Conservation (phyloP, 64 coral and sea anemone species). For the Montipora foliosa region DNA sequence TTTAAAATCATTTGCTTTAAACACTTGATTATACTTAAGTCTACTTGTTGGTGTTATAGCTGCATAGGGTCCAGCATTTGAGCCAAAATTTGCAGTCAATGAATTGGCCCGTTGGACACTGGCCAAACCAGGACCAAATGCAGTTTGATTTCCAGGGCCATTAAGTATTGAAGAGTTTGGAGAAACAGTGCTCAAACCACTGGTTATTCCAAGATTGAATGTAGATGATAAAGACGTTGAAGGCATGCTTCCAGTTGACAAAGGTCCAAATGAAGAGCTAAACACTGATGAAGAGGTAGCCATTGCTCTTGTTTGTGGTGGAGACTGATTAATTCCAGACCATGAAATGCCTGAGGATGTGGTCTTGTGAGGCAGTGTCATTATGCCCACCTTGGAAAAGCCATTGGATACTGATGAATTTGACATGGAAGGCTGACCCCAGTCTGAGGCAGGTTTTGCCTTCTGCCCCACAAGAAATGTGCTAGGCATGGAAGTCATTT, state of each 20-base stretch:
- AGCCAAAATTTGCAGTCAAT: slow-evolving; percentile 29
- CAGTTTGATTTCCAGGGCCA: slow-evolving; percentile 56
- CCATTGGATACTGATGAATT: slow-evolving; percentile 66
- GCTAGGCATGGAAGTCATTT: slow-evolving; percentile 89
- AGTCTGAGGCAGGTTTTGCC: slow-evolving; percentile 47
- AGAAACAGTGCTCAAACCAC: slow-evolving; percentile 66
- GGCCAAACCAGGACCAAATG: slow-evolving; percentile 37
- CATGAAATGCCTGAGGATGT: slow-evolving; percentile 79
- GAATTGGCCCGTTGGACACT: slow-evolving; percentile 21
- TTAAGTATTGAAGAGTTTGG: slow-evolving; percentile 61
- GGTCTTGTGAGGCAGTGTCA: slow-evolving; percentile 55
- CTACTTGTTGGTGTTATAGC: slow-evolving; percentile 67
- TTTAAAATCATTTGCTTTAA: slow-evolving; percentile 89
- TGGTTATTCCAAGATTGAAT: slow-evolving; percentile 51
- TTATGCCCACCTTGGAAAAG: slow-evolving; percentile 65
- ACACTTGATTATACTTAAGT: slow-evolving; percentile 97
- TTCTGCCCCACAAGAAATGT: slow-evolving; percentile 72
- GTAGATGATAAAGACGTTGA: slow-evolving; percentile 30
- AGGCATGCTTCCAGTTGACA: neutral
- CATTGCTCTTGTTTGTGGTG: slow-evolving; percentile 45
- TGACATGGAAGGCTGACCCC: slow-evolving; percentile 36
- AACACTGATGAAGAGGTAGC: slow-evolving; percentile 27
- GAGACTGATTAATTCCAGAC: slow-evolving; percentile 81
- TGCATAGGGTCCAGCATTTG: slow-evolving; percentile 33
- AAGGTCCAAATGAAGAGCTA: slow-evolving; percentile 31